Evolutionary conservation across 1,140 invertebrate species (phyloP).

Genomic region (Cherax quadricarinatus): DNA sequence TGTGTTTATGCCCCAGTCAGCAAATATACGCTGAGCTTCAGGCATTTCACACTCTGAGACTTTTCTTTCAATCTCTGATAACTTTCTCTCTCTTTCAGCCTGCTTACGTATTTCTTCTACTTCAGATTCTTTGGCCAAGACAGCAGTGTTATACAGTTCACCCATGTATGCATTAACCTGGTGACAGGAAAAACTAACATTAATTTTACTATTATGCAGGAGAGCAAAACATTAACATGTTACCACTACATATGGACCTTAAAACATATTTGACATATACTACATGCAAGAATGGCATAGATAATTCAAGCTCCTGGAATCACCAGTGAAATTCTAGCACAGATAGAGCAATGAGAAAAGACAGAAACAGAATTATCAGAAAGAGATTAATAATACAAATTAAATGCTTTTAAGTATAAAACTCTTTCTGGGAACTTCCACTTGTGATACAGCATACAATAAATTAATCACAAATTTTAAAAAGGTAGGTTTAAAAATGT

Average conservation of each 20-base stretch:
- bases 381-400: too few species aligned
- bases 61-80: conserved; percentile 74
- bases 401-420: too few species aligned
- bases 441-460: too few species aligned
- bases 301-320: too few species aligned
- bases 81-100: conserved; percentile 54
- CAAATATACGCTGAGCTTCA: conserved; percentile 75
- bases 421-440: too few species aligned
- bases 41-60: conserved; percentile 73
- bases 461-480: too few species aligned
- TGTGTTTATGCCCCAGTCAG: conserved; percentile 90
- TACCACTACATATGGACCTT: background rate
- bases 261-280: background rate
- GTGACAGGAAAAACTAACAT: conserved; percentile 34
- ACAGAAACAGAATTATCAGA: too few species aligned
- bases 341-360: too few species aligned
- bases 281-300: background rate
- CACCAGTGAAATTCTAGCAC: too few species aligned
- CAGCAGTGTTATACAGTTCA: conserved; percentile 88
- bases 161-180: conserved; percentile 94
- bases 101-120: conserved; percentile 74
- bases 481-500: too few species aligned
- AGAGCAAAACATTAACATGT: background rate
- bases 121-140: conserved; percentile 79
- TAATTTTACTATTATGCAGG: background rate